Percentiles rank a stretch among this genome's conserved stretches.
These are phyloP conservation scores for Rhamnusium bicolor DNA, from an alignment of 2,888 invertebrate genomes.

Conservation along the genomic window DNA sequence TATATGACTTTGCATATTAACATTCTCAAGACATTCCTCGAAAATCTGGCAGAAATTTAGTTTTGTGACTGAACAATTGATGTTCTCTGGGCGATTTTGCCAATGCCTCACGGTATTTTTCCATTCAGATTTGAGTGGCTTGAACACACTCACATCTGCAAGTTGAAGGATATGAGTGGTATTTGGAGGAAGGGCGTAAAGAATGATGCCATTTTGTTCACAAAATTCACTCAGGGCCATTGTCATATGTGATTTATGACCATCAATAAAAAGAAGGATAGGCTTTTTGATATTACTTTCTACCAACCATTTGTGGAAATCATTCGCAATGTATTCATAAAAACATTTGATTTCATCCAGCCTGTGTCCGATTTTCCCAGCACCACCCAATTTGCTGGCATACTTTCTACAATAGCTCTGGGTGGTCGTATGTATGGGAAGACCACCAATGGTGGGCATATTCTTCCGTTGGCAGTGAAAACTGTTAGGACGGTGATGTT, in stretches of 20 bases:
- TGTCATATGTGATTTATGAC: conserved; percentile 30
- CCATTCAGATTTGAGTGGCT: conserved; percentile 40
- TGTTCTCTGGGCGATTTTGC: conserved; percentile 33
- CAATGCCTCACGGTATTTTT: conserved; percentile 44
- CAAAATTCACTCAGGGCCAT: neutral
- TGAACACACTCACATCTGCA: neutral
- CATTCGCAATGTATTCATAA: conserved; percentile 33
- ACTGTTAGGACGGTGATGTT: too few relatives aligned
- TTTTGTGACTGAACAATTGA: conserved; percentile 13
- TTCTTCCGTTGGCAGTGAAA: too few relatives aligned
- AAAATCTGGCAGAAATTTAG: conserved; percentile 24
- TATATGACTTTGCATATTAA: conserved; percentile 24
- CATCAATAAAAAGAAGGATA: conserved; percentile 21
- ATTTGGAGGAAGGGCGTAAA: neutral
- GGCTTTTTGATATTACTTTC: conserved; percentile 28
- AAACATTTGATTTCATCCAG: conserved; percentile 32
- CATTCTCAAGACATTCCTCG: conserved; percentile 18
- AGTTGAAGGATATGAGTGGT: neutral
- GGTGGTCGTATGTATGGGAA: neutral
- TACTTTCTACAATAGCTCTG: neutral
- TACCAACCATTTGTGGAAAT: conserved; percentile 20
- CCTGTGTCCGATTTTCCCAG: conserved; percentile 29
- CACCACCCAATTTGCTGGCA: conserved; percentile 10
- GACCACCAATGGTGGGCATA: neutral
- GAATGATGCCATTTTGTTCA: neutral